Evolutionary conservation across 2,888 invertebrate genomes (phyloP), one percentile per base, ranked within the genome.

Genomic region (Nephrotoma appendiculata): DNA sequence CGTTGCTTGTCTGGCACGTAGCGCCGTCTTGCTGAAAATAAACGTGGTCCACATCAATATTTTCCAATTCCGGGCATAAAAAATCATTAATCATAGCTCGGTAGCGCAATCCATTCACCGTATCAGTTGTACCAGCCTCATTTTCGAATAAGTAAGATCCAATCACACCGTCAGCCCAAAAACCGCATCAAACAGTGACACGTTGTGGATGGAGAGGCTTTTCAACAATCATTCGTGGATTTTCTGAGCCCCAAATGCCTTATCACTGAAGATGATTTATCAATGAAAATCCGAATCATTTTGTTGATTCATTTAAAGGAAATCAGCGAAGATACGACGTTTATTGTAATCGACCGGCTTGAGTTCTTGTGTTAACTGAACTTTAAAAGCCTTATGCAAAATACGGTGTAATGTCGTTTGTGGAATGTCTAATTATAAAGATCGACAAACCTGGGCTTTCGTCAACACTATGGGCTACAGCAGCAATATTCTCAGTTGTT

Each of bases 111-210:
- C 83, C 83, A 83, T 83, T 83, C 83, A 83, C 83, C 83, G 41
- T 83, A 83, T 41, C 83, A 41, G 83, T 83, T 83, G 83, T 41
- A 83, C 41, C 52, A 48, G 48, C 41, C 41, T 86, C 57, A 52
- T 86, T 86, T 86, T 86, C 52, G 19, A 86, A 48, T 31, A 86
- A 86, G 45, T 48, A 86, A n/a, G 86, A 31, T 44, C 19, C 52
- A 86, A 86, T 52, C 41, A 57, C 45, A 11, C 86, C 86, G 52
- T 57, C 57, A 48, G 86, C 19, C 86, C 57, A 86, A 85, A 87
- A 87, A 85, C 71, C 87, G 57, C 87, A 87, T 71, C 85, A 85
- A 57, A 43, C 85, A 71, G 85, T 87, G n/a, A 87, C 83, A 44
- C 48, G 12, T 83, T 87, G 44, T 4, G 85, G 44, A 44, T 87